A percentile compares a stretch with the other conserved stretches of the same genome.
These are phyloP conservation scores for Andrena praecox DNA, from an alignment of 2,888 invertebrate genomes.

Conservation along the genomic window DNA sequence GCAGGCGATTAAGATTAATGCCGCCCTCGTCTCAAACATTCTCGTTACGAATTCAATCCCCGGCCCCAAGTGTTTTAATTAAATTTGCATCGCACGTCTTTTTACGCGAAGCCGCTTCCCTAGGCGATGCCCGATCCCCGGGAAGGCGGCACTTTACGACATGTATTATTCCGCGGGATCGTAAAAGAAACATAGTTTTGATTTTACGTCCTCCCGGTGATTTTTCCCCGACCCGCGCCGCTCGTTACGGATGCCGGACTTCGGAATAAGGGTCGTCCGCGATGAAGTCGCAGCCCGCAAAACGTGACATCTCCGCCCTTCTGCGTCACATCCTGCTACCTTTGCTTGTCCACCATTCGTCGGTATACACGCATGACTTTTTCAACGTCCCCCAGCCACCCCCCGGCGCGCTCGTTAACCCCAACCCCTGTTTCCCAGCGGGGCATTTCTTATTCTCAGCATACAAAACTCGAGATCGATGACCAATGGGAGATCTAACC, in stretches of 20 bases:
- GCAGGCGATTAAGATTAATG: slow-evolving; percentile 9
- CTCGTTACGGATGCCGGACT: slow-evolving; percentile 57
- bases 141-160: slow-evolving; percentile 36
- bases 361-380: slow-evolving; percentile 40
- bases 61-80: background rate
- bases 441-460: slow-evolving; percentile 47
- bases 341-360: slow-evolving; percentile 32
- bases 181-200: slow-evolving; percentile 60
- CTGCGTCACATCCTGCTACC: slow-evolving; percentile 22
- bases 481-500: slow-evolving; percentile 48
- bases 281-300: slow-evolving; percentile 39
- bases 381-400: slow-evolving; percentile 36
- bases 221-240: slow-evolving; percentile 43
- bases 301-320: slow-evolving; percentile 44
- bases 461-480: slow-evolving; percentile 58
- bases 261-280: slow-evolving; percentile 50
- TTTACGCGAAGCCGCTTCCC: slow-evolving; percentile 1
- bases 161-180: slow-evolving; percentile 54
- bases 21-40: background rate
- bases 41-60: background rate
- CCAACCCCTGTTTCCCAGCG: slow-evolving; percentile 5
- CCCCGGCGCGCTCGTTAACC: slow-evolving; percentile 33
- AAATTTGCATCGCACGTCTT: slow-evolving; percentile 31
- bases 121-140: background rate
- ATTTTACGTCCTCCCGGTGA: slow-evolving; percentile 51